These are phyloP conservation scores for Dinomys branickii DNA, from an alignment of 2,113 vertebrate species.

Conservation along the genomic window DNA sequence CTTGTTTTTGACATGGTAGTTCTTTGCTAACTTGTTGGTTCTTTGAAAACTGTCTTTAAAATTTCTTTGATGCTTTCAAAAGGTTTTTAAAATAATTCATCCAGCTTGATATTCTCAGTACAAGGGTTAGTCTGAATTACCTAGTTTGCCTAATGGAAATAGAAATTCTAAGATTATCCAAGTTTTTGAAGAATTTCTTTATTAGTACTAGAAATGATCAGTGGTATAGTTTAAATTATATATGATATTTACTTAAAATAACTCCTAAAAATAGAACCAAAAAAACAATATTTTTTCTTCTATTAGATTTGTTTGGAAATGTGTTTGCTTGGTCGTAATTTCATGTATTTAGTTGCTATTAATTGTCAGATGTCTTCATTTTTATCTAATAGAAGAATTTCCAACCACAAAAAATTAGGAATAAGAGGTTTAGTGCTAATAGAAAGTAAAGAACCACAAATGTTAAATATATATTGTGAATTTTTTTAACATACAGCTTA, in stretches of 20 bases:
- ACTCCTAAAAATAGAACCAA: background rate
- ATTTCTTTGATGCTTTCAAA: constrained; percentile 15
- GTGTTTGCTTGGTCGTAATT: constrained; percentile 26
- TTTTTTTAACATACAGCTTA: constrained; percentile 47
- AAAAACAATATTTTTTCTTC: background rate
- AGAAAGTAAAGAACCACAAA: background rate
- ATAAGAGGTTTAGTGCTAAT: background rate
- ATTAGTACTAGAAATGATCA: background rate
- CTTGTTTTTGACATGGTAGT: constrained; percentile 31
- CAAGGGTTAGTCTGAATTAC: constrained; percentile 4
- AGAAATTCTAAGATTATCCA: constrained; percentile 4
- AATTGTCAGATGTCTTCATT: background rate
- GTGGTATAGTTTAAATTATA: background rate
- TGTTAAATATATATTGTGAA: background rate
- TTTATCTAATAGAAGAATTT: constrained; percentile 18
- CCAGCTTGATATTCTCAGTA: background rate
- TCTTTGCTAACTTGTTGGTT: constrained; percentile 36
- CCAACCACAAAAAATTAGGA: background rate
- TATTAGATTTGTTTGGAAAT: background rate
- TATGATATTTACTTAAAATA: constrained; percentile 34
- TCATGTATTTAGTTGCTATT: constrained; percentile 4
- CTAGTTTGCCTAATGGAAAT: background rate
- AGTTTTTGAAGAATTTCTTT: background rate
- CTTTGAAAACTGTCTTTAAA: background rate
- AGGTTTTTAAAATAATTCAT: background rate